These are phyloP conservation scores for Baccha elongata DNA, from an alignment of 2,888 invertebrate species.

Conservation along the genomic window DNA sequence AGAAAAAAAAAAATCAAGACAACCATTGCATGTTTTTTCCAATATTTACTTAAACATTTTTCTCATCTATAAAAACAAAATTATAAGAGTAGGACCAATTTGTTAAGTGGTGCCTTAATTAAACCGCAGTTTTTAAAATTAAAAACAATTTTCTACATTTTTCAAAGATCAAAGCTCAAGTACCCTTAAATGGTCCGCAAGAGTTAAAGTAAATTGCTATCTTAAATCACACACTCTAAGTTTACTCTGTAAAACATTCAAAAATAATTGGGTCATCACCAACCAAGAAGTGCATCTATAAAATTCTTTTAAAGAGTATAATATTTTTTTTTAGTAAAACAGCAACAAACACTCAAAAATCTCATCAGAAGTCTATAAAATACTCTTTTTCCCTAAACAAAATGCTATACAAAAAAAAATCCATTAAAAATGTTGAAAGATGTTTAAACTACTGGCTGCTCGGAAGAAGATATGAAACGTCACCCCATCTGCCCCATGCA, in stretches of 20 bases:
- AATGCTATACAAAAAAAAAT: conserved; percentile 21
- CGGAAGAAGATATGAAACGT: conserved; percentile 24
- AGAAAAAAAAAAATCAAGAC: no score
- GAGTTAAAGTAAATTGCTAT: conserved; percentile 45
- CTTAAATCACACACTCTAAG: conserved; percentile 22
- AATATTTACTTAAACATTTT: no score
- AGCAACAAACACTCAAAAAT: conserved; percentile 25
- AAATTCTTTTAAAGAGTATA: conserved; percentile 22
- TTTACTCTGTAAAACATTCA: conserved; percentile 26
- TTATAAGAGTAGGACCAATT: no score
- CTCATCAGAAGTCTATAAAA: conserved; percentile 29
- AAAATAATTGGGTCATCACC: conserved; percentile 36
- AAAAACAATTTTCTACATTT: conserved; percentile 7
- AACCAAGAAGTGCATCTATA: conserved; percentile 25
- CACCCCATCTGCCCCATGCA: conserved; percentile 17
- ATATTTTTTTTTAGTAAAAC: conserved; percentile 43
- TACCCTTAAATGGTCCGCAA: conserved; percentile 31
- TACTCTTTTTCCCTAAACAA: neutral
- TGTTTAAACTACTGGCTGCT: conserved; percentile 20
- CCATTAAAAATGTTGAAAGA: conserved; percentile 60
- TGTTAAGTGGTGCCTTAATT: no score
- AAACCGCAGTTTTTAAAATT: conserved; percentile 1
- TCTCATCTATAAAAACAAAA: no score
- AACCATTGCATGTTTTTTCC: no score
- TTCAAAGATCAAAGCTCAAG: conserved; percentile 34